These are phyloP conservation scores for Xylota sylvarum DNA, from an alignment of 2,888 invertebrate species.

Conservation along the genomic window DNA sequence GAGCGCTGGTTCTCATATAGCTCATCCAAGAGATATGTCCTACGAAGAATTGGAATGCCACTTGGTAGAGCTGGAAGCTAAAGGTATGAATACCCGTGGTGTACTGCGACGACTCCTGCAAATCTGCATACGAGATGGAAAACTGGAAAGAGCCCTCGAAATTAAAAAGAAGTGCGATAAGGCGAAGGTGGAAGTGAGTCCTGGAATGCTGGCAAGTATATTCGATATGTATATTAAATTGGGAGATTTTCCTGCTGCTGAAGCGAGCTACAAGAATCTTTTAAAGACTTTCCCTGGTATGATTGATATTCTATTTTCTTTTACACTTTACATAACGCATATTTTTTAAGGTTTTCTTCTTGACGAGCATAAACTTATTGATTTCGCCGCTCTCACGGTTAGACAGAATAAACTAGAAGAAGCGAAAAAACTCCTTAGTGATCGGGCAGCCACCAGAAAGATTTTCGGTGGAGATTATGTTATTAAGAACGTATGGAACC, in stretches of 20 bases:
- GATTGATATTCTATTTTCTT: not conserved
- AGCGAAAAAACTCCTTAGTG: constrained; percentile 85
- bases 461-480: constrained; percentile 85
- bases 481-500: constrained; percentile 87
- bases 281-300: constrained; percentile 85
- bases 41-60: constrained; percentile 88
- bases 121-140: constrained; percentile 86
- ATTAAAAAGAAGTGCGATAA: constrained; percentile 86
- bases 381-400: constrained; percentile 87
- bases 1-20: constrained; percentile 82
- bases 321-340: not conserved
- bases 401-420: constrained; percentile 82
- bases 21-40: constrained; percentile 88
- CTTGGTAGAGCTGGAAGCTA: constrained; percentile 88
- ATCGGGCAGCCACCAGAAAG: constrained; percentile 85
- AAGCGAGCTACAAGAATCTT: constrained; percentile 86
- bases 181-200: constrained; percentile 86
- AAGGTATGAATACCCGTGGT: constrained; percentile 89
- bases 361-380: constrained; percentile 89
- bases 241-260: constrained; percentile 86
- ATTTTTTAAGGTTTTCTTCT: constrained; percentile 85
- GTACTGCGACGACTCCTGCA: constrained; percentile 88
- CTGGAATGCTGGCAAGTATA: constrained; percentile 89
- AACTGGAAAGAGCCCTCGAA: constrained; percentile 86
- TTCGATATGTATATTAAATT: constrained; percentile 87